Evolutionary conservation across 2,113 vertebrate species (phyloP).

Genomic region (Oryzias curvinotus): DNA sequence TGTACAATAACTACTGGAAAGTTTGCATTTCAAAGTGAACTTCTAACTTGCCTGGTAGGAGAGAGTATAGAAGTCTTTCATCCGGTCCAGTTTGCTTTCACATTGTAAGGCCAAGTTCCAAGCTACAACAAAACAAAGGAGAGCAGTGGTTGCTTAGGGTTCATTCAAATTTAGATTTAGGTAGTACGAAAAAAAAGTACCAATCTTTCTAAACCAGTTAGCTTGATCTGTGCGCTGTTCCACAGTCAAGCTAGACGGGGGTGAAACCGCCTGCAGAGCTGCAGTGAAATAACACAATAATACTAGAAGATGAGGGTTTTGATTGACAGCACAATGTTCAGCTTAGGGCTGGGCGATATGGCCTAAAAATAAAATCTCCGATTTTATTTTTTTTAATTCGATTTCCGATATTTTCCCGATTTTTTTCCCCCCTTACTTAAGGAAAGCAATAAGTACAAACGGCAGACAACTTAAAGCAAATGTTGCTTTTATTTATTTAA

Average conservation of each 20-base stretch:
- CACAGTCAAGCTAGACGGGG: constrained; percentile 38
- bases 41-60: constrained; percentile 84
- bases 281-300: constrained; percentile 26
- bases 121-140: constrained; percentile 69
- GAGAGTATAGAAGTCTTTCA: constrained; percentile 89
- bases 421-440: too few species aligned
- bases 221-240: constrained; percentile 77
- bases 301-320: not conserved
- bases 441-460: too few species aligned
- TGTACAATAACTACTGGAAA: constrained; percentile 23
- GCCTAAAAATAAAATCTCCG: too few species aligned
- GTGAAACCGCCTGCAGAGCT: constrained; percentile 74
- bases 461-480: too few species aligned
- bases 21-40: constrained; percentile 26
- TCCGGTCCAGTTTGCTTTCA: constrained; percentile 73
- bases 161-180: constrained; percentile 10
- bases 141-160: constrained; percentile 13
- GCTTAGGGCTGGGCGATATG: too few species aligned
- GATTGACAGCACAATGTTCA: constrained; percentile 15
- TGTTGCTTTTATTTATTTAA: too few species aligned
- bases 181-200: constrained; percentile 66
- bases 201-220: constrained; percentile 92
- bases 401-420: too few species aligned
- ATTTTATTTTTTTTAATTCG: too few species aligned
- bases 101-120: constrained; percentile 90